phyloP scores from a whole-genome alignment of 2,797 vertebrate genomes.

The Phalloptychus januarius region DNA sequence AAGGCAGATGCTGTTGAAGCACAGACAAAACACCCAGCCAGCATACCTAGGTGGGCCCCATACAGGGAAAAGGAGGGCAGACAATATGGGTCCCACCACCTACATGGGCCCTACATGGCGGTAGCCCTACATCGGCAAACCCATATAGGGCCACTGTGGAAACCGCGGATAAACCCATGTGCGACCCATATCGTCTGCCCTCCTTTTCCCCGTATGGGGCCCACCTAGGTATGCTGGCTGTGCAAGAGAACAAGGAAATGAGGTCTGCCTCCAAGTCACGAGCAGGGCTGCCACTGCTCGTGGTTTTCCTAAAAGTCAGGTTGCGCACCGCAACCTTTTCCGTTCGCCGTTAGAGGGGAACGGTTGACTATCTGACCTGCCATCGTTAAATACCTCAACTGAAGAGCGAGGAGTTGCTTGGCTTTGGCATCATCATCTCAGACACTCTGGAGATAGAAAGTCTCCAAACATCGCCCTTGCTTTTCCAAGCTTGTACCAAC shows the following conservation, averaged over 20 bases:
- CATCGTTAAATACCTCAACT: slow-evolving; percentile 33
- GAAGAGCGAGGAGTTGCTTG: slow-evolving; percentile 17
- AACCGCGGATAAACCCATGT: no score
- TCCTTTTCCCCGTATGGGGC: no score
- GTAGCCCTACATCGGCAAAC: no score
- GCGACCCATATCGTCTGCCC: no score
- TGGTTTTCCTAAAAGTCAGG: slow-evolving; percentile 47
- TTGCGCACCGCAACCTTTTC: slow-evolving; percentile 39
- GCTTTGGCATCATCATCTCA: slow-evolving; percentile 47
- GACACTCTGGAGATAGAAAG: slow-evolving; percentile 16
- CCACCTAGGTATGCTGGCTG: no score
- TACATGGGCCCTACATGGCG: no score
- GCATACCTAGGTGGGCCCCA: no score
- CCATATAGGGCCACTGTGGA: no score
- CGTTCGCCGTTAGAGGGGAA: slow-evolving; percentile 17
- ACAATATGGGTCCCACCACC: no score
- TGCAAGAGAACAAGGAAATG: no score
- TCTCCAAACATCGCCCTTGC: slow-evolving; percentile 34
- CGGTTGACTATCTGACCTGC: slow-evolving; percentile 29
- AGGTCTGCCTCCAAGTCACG: slow-evolving; percentile 9
- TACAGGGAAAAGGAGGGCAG: no score
- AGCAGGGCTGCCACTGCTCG: slow-evolving; percentile 31
- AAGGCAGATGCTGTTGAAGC: slow-evolving; percentile 8
- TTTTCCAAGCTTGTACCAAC: slow-evolving; percentile 30
- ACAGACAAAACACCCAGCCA: slow-evolving; percentile 29